Conservation (phyloP, 2,888 invertebrate species). For the Melanotus villosus region DNA sequence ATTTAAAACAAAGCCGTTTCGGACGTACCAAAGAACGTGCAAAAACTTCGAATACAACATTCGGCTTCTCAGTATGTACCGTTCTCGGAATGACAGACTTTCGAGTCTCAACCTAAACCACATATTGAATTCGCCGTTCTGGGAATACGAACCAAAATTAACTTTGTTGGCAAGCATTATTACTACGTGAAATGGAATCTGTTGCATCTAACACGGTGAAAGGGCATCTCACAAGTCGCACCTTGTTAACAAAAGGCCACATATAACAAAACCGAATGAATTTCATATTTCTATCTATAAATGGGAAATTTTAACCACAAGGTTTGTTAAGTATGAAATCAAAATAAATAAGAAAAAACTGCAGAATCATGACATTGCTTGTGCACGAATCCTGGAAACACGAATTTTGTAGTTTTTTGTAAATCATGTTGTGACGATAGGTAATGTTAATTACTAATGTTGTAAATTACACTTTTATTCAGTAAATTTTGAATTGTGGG, state of each 20-base stretch:
- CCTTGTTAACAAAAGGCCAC: too few species aligned
- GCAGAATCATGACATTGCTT: neutral
- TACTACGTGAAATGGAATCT: constrained; percentile 3
- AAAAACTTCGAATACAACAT: neutral
- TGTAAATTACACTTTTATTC: too few species aligned
- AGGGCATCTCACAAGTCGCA: neutral
- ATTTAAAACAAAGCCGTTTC: neutral
- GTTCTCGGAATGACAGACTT: constrained; percentile 6
- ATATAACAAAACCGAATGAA: too few species aligned
- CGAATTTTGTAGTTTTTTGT: too few species aligned
- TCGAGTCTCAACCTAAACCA: constrained; percentile 16
- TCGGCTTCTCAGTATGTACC: constrained; percentile 3
- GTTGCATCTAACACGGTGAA: constrained; percentile 8
- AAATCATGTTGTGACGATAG: too few species aligned
- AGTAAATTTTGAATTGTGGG: too few species aligned
- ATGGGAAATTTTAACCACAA: neutral
- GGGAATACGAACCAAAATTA: constrained; percentile 30
- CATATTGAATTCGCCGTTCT: constrained; percentile 29
- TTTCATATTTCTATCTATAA: neutral
- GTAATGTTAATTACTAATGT: too few species aligned
- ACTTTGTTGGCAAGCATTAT: constrained; percentile 8
- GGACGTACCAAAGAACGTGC: neutral
- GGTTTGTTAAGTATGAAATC: neutral
- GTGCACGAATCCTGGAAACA: too few species aligned
- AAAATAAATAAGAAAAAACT: neutral